Evolutionary conservation across 2,113 vertebrate species (phyloP), one percentile per base, ranked within the genome.

Genomic region (Ciconia boyciana): DNA sequence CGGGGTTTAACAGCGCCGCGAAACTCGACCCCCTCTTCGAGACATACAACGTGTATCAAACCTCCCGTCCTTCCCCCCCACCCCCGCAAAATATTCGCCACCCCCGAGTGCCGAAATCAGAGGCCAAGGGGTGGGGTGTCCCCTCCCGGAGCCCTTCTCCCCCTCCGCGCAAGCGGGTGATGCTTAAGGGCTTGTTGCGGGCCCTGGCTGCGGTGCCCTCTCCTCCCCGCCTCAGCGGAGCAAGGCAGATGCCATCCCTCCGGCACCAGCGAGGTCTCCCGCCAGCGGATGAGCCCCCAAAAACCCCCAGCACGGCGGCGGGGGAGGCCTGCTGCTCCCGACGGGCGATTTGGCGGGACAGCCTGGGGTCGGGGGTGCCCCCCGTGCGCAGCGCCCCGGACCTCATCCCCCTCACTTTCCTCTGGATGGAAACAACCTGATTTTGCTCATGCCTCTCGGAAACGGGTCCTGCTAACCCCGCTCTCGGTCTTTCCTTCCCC

Each of bases 371-470:
- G 16, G 43, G 39, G 52, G 22, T 10, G 43, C 31, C 19, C 19
- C 17, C 17, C 10, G 7, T 15, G 13, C 0, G 6, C 15, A 36
- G 21, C 4, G 2, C 16, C 66, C 26, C 25, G 5, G 14, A 55
- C 46, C 32, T 39, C 62, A 7, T n/a, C 61, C 12, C 31, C 48
- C 20, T 4, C 9, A 20, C 48, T 69, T 60, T 62, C n/a, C 16
- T 48, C 16, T 14, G 75, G 44, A 64, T 71, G 79, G 64, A 86
- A 77, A 76, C n/a, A 79, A 90, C 60, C 80, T 94, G 61, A 95
- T 94, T 93, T 95, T 51, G 14, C 68, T 93, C 60, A 54, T 52
- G 89, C 13, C 79, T 85, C 83, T 86, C 87, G 94, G 83, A 96
- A 97, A 96, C 36, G 9, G 71, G 57, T 97, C 82, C 75, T 64